phyloP scores from a whole-genome alignment of 2,113 vertebrate species.

The Synodontis membranacea region DNA sequence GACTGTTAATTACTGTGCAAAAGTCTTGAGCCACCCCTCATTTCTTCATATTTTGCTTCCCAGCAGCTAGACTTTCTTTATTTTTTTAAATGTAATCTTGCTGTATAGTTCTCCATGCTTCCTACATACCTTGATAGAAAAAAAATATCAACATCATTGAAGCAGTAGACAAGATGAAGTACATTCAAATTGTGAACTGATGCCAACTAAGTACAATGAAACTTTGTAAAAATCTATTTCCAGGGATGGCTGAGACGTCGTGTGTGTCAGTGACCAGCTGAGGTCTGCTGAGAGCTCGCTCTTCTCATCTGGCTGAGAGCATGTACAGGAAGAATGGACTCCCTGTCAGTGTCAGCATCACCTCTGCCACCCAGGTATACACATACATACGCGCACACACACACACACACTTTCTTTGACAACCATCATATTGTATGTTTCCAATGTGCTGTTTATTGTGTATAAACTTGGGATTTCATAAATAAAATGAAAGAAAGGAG shows the following conservation, averaged over 20 bases:
- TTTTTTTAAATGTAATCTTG: too few species aligned
- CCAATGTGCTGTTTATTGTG: background rate
- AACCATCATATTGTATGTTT: background rate
- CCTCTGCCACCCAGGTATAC: conserved; percentile 63
- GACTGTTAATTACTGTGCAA: too few species aligned
- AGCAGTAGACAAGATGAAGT: too few species aligned
- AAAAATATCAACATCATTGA: too few species aligned
- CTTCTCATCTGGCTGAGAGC: conserved; percentile 60
- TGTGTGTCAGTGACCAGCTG: conserved; percentile 61
- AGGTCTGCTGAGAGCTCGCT: conserved; percentile 58
- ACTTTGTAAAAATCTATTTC: background rate
- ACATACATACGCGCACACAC: background rate
- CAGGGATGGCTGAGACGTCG: conserved; percentile 69
- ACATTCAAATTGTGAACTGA: background rate
- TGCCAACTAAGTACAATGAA: background rate
- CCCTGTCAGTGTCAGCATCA: conserved; percentile 70
- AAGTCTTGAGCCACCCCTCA: too few species aligned
- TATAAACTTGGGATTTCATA: too few species aligned
- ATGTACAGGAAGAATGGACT: conserved; percentile 79
- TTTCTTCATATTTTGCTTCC: too few species aligned
- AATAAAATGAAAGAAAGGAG: too few species aligned
- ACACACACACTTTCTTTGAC: background rate
- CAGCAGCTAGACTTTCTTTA: too few species aligned
- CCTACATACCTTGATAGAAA: too few species aligned
- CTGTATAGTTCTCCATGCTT: too few species aligned